Base-by-base conservation (phyloP, 2,113 vertebrate species). In the Takifugu bimaculatus region DNA sequence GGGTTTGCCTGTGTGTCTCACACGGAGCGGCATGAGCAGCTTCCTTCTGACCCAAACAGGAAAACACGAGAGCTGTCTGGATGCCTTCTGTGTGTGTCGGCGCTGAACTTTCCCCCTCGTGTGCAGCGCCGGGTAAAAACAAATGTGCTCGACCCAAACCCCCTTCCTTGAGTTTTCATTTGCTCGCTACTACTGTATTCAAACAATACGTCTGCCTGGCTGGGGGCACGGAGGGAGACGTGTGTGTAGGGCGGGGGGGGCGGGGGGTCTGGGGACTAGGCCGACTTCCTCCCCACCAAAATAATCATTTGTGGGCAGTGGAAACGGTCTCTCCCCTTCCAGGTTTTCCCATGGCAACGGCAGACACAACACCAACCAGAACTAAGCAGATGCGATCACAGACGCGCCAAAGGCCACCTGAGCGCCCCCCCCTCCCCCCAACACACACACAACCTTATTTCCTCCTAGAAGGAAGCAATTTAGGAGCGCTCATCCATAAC, bases 111-210 rank as follows among this genome's bases (percentile, higher is more conserved):
- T 73, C 71, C 63, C 82, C 72, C 60, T 13, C 49, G 50, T 58
- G 12, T 45, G 3, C 48, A 65, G 59, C 58, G 29, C 20, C 57
- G 54, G 61, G 63, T 59, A 52, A 76, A 80, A 79, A 65, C 50
- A 60, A 73, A 80, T 60, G 77, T 70, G 60, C 63, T 68, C 48
- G 39, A 65, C 64, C 39, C 65, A 82, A 78, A 78, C 66, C 72
- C 60, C 81, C 60, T 88, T 79, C 80, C 81, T 80, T 84, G 79
- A 77, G 78, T 86, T 80, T 83, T 59, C 45, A 77, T 82, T 66
- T 72, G 13, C 26, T 61, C 65, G 54, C 71, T 74, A 80, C 77
- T 73, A 83, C 85, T 80, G 74, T 83, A 84, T 57, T 77, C 71
- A 83, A 86, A 88, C 84, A 87, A 88, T 86, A 73, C 39, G 86